A percentile compares a stretch with the other conserved stretches of the same genome.
These are phyloP conservation scores for Cartodere bifasciata DNA, from an alignment of 2,888 invertebrate species.

Conservation along the genomic window DNA sequence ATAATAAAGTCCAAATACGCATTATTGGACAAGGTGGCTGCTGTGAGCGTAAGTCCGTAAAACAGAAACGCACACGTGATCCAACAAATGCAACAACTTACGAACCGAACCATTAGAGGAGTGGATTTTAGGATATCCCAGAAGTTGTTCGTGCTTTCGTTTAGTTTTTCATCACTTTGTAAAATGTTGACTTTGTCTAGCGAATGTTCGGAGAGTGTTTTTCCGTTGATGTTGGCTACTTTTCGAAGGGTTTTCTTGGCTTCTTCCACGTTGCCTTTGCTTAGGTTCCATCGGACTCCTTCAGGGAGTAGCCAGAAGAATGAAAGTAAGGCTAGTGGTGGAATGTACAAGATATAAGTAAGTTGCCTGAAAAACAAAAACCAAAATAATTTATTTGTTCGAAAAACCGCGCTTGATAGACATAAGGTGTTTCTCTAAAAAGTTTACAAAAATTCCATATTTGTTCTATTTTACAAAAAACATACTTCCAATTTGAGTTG, in stretches of 20 bases:
- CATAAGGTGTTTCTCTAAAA: no score
- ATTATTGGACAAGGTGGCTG: constrained; percentile 61
- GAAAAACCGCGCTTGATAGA: no score
- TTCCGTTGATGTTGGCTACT: constrained; percentile 49
- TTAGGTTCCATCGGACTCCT: constrained; percentile 64
- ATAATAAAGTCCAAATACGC: constrained; percentile 65
- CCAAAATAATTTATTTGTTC: constrained; percentile 2
- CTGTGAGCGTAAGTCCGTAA: constrained; percentile 67
- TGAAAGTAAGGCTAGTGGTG: constrained; percentile 51
- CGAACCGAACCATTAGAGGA: constrained; percentile 40
- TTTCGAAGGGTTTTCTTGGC: constrained; percentile 46
- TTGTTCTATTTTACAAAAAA: no score
- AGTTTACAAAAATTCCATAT: no score
- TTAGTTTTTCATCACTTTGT: no score
- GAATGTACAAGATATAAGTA: constrained; percentile 44
- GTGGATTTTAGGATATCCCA: constrained; percentile 39
- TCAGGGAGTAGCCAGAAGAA: constrained; percentile 59
- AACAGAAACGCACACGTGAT: constrained; percentile 67
- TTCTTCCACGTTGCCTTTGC: constrained; percentile 42
- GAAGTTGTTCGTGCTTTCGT: constrained; percentile 1
- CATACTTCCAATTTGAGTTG: constrained; percentile 54
- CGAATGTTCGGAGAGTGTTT: constrained; percentile 24
- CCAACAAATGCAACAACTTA: constrained; percentile 68
- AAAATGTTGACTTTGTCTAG: constrained; percentile 26
- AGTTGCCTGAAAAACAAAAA: constrained; percentile 21